These are phyloP conservation scores for Tipula helvola DNA, from an alignment of 2,888 invertebrate genomes.

Conservation along the genomic window DNA sequence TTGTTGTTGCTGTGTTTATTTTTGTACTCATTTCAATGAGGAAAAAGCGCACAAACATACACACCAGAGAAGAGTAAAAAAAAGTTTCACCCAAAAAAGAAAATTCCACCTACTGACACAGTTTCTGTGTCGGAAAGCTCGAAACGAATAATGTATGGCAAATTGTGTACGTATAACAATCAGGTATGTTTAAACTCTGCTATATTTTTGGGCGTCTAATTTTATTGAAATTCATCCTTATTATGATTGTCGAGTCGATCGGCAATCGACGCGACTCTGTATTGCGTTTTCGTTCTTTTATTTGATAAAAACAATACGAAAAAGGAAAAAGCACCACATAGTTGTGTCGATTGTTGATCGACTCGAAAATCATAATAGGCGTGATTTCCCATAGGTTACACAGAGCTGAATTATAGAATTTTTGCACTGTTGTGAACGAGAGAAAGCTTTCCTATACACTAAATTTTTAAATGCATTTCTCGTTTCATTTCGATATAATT, in stretches of 20 bases:
- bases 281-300: no score
- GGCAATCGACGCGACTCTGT: no score
- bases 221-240: no score
- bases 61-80: background rate
- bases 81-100: background rate
- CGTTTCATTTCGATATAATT: background rate
- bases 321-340: no score
- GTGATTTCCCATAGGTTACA: background rate
- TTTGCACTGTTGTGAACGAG: background rate
- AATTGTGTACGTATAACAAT: background rate
- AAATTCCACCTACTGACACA: conserved; percentile 10
- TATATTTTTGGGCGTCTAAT: background rate
- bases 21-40: background rate
- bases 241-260: no score
- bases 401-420: background rate
- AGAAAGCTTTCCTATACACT: background rate
- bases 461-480: background rate
- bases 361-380: background rate
- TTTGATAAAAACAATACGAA: no score
- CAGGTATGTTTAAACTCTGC: background rate
- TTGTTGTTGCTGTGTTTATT: background rate
- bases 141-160: background rate
- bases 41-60: background rate
- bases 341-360: no score
- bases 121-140: background rate